Evolutionary conservation across 2,888 invertebrate species (phyloP).

Genomic region (Bunonema sp.): DNA sequence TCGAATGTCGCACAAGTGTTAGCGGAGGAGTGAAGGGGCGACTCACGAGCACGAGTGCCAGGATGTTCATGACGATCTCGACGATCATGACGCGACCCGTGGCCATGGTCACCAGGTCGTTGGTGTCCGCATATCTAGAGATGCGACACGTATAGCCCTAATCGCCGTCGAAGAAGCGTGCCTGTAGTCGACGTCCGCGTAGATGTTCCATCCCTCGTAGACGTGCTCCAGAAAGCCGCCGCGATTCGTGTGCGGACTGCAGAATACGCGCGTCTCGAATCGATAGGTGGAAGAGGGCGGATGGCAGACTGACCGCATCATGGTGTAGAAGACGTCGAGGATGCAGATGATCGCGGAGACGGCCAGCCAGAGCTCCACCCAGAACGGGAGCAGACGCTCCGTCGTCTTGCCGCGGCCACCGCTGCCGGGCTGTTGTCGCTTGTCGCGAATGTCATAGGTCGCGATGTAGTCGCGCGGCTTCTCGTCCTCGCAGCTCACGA

Average conservation of each 20-base stretch:
- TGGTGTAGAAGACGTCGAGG: slow-evolving; percentile 10
- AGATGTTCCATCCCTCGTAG: slow-evolving; percentile 25
- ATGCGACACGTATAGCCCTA: slow-evolving; percentile 33
- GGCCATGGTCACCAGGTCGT: slow-evolving; percentile 31
- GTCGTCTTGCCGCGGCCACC: too few relatives aligned
- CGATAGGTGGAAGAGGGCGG: background rate
- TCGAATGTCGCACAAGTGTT: slow-evolving; percentile 4
- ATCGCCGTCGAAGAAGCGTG: slow-evolving; percentile 13
- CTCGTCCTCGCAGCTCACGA: too few relatives aligned
- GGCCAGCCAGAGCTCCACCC: slow-evolving; percentile 25
- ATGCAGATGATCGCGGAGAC: slow-evolving; percentile 19
- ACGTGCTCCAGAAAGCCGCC: slow-evolving; percentile 11
- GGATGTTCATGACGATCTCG: slow-evolving; percentile 29
- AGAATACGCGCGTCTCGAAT: background rate
- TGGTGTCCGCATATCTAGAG: slow-evolving; percentile 23
- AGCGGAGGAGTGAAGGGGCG: background rate
- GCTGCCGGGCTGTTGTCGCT: too few relatives aligned
- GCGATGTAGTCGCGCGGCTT: too few relatives aligned
- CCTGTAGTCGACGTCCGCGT: slow-evolving; percentile 32
- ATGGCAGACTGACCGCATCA: slow-evolving; percentile 6
- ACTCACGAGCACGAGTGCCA: slow-evolving; percentile 20
- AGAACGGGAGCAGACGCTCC: slow-evolving; percentile 11
- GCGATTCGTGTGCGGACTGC: slow-evolving; percentile 8
- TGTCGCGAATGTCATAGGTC: too few relatives aligned
- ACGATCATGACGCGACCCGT: slow-evolving; percentile 35